These are phyloP conservation scores for Tipula helvola DNA, from an alignment of 2,888 invertebrate species.

Conservation along the genomic window DNA sequence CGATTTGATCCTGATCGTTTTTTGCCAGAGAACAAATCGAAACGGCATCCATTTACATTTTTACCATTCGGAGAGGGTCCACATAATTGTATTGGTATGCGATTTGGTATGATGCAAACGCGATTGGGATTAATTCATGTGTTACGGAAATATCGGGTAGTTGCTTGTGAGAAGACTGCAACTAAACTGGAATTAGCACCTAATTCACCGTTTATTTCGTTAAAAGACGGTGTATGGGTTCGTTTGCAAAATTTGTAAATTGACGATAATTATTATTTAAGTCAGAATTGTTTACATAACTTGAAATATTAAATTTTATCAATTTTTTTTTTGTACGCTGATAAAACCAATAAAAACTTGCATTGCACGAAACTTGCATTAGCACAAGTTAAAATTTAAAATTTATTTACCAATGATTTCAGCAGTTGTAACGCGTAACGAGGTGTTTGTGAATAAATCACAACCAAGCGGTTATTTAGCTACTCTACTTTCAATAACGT, in stretches of 20 bases:
- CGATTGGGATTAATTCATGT: slow-evolving; percentile 12
- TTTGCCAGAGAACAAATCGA: slow-evolving; percentile 21
- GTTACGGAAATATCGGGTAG: slow-evolving; percentile 15
- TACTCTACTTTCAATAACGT: no score
- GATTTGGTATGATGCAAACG: slow-evolving; percentile 21
- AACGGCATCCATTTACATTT: slow-evolving; percentile 26
- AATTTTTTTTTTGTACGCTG: no score
- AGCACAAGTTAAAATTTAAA: no score
- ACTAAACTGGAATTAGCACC: slow-evolving; percentile 10
- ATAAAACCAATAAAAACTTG: no score
- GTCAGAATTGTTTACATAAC: neutral
- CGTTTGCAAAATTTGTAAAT: slow-evolving; percentile 14
- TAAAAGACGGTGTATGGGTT: slow-evolving; percentile 12
- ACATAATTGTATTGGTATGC: slow-evolving; percentile 27
- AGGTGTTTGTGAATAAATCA: no score
- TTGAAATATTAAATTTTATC: neutral
- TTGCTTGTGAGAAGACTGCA: slow-evolving; percentile 18
- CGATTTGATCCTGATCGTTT: slow-evolving; percentile 37
- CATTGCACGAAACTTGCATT: no score
- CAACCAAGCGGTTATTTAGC: no score
- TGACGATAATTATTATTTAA: neutral
- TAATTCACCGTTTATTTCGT: neutral
- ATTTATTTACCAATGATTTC: no score
- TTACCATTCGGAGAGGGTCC: slow-evolving; percentile 33
- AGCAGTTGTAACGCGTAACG: no score